These are phyloP conservation scores for Trissolcus japonicus DNA, from an alignment of 2,888 invertebrate species.

Conservation along the genomic window DNA sequence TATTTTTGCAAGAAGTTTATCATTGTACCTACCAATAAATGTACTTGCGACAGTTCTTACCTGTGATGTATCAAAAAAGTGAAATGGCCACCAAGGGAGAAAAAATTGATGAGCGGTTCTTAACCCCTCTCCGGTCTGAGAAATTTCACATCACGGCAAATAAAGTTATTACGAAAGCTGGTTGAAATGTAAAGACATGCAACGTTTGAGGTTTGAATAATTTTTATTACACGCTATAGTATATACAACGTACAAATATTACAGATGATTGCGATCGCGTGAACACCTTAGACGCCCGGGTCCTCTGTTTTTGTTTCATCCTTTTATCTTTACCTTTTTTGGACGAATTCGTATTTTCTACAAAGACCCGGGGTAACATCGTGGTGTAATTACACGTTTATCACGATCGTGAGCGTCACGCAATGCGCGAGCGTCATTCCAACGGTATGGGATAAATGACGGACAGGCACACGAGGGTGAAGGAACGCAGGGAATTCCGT, in stretches of 20 bases:
- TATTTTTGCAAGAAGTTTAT: background rate
- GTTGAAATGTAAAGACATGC: conserved; percentile 49
- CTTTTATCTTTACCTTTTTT: conserved; percentile 48
- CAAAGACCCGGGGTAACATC: conserved; percentile 60
- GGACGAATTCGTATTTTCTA: conserved; percentile 62
- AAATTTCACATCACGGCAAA: conserved; percentile 36
- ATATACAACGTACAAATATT: conserved; percentile 70
- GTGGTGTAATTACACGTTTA: conserved; percentile 68
- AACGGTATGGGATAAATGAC: conserved; percentile 39
- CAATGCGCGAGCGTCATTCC: conserved; percentile 57
- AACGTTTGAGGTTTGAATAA: conserved; percentile 35
- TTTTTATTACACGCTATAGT: conserved; percentile 53
- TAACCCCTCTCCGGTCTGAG: conserved; percentile 25
- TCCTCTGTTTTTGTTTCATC: conserved; percentile 39
- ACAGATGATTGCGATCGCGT: conserved; percentile 61
- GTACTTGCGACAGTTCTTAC: too few relatives aligned
- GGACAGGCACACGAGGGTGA: conserved; percentile 34
- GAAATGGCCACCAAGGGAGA: conserved; percentile 7
- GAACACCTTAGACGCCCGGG: conserved; percentile 42
- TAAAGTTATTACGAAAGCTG: conserved; percentile 44
- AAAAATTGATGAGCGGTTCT: conserved; percentile 38
- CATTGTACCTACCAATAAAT: background rate
- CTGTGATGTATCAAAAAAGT: conserved; percentile 11
- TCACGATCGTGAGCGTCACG: conserved; percentile 67
- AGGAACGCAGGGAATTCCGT: conserved; percentile 60